Conservation (phyloP, 2,888 invertebrate genomes). For the Trichopria drosophilae region DNA sequence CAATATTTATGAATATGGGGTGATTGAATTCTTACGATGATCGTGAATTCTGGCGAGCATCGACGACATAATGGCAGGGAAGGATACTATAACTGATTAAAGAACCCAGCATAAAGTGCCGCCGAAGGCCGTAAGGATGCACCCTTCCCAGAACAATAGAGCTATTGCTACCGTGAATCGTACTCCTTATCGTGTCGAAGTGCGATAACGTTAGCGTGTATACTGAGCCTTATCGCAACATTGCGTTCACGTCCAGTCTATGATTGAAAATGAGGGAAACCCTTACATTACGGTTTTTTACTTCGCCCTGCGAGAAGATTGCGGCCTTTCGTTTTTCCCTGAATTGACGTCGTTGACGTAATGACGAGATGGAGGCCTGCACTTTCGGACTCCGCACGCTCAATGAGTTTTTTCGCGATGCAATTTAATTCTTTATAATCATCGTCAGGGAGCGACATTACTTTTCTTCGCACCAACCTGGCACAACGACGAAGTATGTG, state of each 20-base stretch:
- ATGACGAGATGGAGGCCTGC: no score
- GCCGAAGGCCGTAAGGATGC: conserved; percentile 31
- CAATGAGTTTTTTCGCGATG: no score
- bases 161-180: conserved; percentile 36
- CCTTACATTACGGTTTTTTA: conserved; percentile 6
- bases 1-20: conserved; percentile 5
- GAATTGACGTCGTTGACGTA: no score
- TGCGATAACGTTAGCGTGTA: conserved; percentile 21
- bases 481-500: no score
- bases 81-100: conserved; percentile 27
- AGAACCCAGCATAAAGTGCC: conserved; percentile 28
- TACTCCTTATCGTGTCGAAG: conserved; percentile 26
- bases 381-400: no score
- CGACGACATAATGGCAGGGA: conserved; percentile 3
- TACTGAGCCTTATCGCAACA: conserved; percentile 7
- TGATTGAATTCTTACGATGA: not conserved
- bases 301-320: no score
- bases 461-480: no score
- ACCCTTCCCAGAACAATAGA: conserved; percentile 36
- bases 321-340: no score
- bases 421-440: no score
- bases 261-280: conserved; percentile 20
- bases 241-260: conserved; percentile 4
- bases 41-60: conserved; percentile 10
- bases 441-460: no score